These are phyloP conservation scores for Tenualosa ilisha DNA, from an alignment of 2,797 vertebrate species.

Conservation along the genomic window DNA sequence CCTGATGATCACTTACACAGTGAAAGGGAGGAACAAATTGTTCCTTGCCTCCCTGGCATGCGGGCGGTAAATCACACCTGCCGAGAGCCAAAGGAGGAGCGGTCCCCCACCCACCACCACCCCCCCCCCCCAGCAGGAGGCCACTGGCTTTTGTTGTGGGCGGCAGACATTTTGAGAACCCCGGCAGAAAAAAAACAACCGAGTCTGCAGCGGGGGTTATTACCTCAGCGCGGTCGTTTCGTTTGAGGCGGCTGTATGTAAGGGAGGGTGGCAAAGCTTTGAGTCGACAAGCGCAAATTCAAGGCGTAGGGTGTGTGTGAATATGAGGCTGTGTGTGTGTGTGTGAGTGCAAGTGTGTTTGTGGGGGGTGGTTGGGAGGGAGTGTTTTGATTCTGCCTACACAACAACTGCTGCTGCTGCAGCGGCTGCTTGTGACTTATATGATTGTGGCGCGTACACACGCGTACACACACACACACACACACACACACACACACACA, in stretches of 20 bases:
- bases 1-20: slow-evolving; percentile 41
- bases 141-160: neutral
- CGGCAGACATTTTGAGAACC: neutral
- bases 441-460: neutral
- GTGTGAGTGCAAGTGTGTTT: neutral
- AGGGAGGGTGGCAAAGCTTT: neutral
- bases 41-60: neutral
- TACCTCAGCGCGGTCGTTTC: neutral
- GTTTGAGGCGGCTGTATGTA: neutral
- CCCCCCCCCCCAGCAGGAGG: neutral
- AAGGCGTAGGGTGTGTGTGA: no score
- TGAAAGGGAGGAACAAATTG: neutral
- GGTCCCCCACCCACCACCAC: no score
- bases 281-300: neutral
- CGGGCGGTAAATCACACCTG: slow-evolving; percentile 13
- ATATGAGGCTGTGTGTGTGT: no score
- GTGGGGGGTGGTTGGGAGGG: neutral
- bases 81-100: neutral
- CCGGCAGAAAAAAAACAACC: neutral
- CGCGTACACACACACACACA: no score
- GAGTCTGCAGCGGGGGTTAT: neutral
- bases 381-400: neutral
- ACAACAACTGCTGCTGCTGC: neutral
- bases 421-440: neutral
- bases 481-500: no score